phyloP scores from a whole-genome alignment of 2,797 vertebrate species.

The Uromys caudimaculatus region DNA sequence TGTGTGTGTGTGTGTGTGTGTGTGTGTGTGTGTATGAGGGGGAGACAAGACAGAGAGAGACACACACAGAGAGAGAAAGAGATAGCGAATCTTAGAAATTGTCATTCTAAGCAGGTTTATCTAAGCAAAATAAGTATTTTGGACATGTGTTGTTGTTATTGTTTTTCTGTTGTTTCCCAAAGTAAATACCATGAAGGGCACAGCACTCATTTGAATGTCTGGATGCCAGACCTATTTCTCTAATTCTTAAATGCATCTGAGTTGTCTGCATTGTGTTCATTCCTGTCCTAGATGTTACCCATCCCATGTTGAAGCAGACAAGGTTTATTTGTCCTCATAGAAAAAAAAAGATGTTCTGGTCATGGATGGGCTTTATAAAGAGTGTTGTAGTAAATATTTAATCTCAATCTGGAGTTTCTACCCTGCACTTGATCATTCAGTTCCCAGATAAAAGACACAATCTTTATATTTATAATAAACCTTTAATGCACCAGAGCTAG shows the following conservation, averaged over 20 bases:
- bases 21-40: not conserved
- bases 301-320: not conserved
- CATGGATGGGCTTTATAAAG: not conserved
- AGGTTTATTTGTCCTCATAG: not conserved
- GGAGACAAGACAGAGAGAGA: not conserved
- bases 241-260: not conserved
- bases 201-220: not conserved
- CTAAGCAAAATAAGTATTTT: not conserved
- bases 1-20: too few species aligned
- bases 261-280: not conserved
- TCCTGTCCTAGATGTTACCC: not conserved
- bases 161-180: not conserved
- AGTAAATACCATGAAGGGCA: not conserved
- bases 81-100: not conserved
- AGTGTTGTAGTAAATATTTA: not conserved
- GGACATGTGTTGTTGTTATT: not conserved
- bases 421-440: not conserved
- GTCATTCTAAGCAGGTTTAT: not conserved
- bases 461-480: not conserved
- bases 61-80: not conserved
- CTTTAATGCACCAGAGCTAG: not conserved
- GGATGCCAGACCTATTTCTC: not conserved
- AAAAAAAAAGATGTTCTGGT: too few species aligned
- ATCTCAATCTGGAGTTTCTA: not conserved
- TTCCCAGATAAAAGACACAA: not conserved